Evolutionary conservation across 2,888 invertebrate genomes (phyloP), one percentile per base, ranked within the genome.

Genomic region (Spodoptera exigua): DNA sequence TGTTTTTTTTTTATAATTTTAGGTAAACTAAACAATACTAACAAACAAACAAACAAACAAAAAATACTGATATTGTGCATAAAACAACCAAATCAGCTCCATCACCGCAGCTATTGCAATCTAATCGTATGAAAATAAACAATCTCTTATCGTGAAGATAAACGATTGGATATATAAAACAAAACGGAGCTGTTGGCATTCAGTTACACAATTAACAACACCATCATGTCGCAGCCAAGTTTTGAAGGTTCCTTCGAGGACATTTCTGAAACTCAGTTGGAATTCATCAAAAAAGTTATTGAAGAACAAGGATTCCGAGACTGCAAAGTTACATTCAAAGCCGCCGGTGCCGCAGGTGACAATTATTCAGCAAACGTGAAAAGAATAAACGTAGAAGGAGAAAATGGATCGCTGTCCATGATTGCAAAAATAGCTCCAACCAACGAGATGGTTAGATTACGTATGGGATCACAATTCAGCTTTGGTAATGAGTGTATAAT

Each of bases 381-480:
- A 55, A 71, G 83, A 54, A 73, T 85, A 16, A 68, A 54, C 0
- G 72, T 81, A 7, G 61, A 79, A 65, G 62, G 72, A 27, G 77
- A 79, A 13, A 61, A 79, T 61, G 81, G 74, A n/a, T 60, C 14
- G 1, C n/a, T 63, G 5, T 40, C 51, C 13, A 81, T 89, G 69
- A 74, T 90, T 7, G 87, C 80, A 0, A 90, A 90, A 73, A 69
- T 88, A n/a, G 87, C 89, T 3, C 80, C 86, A 0, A 18, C 63
- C 0, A 3, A 45, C 0, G 80, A 81, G 61, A 21, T 46, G n/a
- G 0, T 76, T 7, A 73, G 86, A 21, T 3, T 41, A 11, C 51
- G 44, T 13, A 67, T 74, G 45, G 76, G 76, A 17, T 59, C 66
- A n/a, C 48, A 3, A 7, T 0, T 61, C 2, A 2, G 80, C 7